Base-by-base conservation (phyloP, 2,113 vertebrate species). In the Hiodon alosoides region DNA sequence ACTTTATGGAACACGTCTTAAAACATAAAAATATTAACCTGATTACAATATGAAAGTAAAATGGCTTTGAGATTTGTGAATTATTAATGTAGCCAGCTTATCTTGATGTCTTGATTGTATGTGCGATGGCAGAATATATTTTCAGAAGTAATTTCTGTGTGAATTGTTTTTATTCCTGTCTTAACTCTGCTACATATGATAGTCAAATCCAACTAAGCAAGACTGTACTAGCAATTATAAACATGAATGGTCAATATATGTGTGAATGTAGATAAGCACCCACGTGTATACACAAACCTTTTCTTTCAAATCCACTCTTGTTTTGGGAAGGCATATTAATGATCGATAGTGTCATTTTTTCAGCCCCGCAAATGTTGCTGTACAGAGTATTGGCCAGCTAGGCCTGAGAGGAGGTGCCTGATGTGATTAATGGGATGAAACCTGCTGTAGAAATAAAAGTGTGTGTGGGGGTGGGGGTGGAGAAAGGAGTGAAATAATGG, bases 391-490 rank as follows among this genome's bases (percentile, higher is more conserved):
- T 81, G 72, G 58, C 75, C 73, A 76, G 80, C 83, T 77, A 83
- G 81, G 86, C 80, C 74, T 84, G 47, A 82, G 87, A 84, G 91
- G 89, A 88, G 91, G 85, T 88, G 88, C 87, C 11, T 84, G 81
- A 83, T 77, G 84, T 89, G 90, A 90, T 83, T 85, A 90, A 91
- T 89, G 87, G 89, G 84, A 82, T 79, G 66, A 80, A 79, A 84
- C 81, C 77, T 76, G 3, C 57, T 60, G 31, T 17, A 50, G 74
- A 46, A 31, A 74, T 67, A 48, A 72, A 67, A 74, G 71, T 65
- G 61, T 8, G 69, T 4, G 60, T 71, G 62, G 46, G 53, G 62
- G 57, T 9, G 58, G 66, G 54, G 47, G 17, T 46, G 66, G 50
- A 69, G 16, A 52, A 52, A 59, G 53, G 54, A 53, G 7, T 3